Conservation (phyloP, 2,113 vertebrate species). For the Ia io region DNA sequence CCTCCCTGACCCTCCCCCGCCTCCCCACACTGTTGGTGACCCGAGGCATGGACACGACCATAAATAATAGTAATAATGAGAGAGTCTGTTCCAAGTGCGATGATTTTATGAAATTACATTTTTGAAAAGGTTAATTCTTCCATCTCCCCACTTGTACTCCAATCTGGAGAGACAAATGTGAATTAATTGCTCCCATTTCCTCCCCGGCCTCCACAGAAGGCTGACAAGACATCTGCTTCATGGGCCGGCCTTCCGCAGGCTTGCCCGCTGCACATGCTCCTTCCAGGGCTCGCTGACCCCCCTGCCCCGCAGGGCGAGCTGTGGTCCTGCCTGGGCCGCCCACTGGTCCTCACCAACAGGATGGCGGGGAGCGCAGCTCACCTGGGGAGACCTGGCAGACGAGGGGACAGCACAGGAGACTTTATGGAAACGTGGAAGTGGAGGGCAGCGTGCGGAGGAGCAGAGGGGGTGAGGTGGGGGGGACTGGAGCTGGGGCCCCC, state of each 20-base stretch:
- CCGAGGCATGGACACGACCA: background rate
- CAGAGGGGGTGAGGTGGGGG: no score
- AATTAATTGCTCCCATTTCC: conserved; percentile 71
- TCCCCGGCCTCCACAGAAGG: background rate
- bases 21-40: background rate
- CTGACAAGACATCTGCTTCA: conserved; percentile 16
- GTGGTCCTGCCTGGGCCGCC: background rate
- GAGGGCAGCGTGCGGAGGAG: background rate
- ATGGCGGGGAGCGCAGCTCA: accelerated
- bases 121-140: conserved; percentile 79
- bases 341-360: accelerated
- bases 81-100: conserved; percentile 64
- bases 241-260: background rate
- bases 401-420: background rate
- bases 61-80: conserved; percentile 74
- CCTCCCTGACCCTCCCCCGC: accelerated
- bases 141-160: conserved; percentile 67
- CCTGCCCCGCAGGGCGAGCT: accelerated
- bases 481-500: background rate
- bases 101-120: conserved; percentile 78
- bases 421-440: no score
- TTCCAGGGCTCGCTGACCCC: background rate
- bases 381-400: background rate
- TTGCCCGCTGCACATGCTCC: background rate
- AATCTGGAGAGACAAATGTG: conserved; percentile 70